A percentile compares a stretch with the other conserved stretches of the same genome.
Conservation (phyloP, 2,797 vertebrate species). For the Eulemur rubriventer region DNA sequence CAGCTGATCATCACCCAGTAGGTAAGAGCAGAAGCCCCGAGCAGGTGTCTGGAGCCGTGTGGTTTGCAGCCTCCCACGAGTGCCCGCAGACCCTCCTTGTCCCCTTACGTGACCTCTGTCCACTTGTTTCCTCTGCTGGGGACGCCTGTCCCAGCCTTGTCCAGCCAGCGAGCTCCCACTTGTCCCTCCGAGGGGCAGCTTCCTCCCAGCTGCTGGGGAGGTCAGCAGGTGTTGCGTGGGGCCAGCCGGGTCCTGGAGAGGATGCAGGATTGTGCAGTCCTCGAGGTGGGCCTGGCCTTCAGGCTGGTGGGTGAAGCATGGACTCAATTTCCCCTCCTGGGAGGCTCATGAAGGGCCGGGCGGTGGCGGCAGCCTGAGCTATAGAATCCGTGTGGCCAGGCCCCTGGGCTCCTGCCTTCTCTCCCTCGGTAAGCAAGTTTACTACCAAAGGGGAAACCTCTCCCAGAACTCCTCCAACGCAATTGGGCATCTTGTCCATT, state of each 20-base stretch:
- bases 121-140: background rate
- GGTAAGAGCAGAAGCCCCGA: background rate
- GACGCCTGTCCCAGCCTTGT: background rate
- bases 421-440: background rate
- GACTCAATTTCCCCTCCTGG: background rate
- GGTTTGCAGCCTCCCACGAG: background rate
- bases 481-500: background rate
- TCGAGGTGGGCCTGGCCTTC: background rate
- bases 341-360: background rate
- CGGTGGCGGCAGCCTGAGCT: background rate
- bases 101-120: background rate
- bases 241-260: background rate
- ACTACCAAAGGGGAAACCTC: background rate
- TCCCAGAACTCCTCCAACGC: too few species aligned
- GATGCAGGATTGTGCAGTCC: background rate
- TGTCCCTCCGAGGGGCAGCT: background rate
- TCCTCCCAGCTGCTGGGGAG: background rate
- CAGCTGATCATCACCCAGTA: background rate
- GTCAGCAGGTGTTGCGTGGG: too few species aligned
- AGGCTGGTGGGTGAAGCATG: background rate
- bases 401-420: background rate
- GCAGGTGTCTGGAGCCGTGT: fast-evolving
- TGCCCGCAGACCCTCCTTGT: background rate
- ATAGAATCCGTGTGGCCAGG: fast-evolving
- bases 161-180: background rate